A percentile compares a stretch with the other conserved stretches of the same genome.
phyloP scores from a whole-genome alignment of 1,140 invertebrate genomes.

The Anoplolepis gracilipes region DNA sequence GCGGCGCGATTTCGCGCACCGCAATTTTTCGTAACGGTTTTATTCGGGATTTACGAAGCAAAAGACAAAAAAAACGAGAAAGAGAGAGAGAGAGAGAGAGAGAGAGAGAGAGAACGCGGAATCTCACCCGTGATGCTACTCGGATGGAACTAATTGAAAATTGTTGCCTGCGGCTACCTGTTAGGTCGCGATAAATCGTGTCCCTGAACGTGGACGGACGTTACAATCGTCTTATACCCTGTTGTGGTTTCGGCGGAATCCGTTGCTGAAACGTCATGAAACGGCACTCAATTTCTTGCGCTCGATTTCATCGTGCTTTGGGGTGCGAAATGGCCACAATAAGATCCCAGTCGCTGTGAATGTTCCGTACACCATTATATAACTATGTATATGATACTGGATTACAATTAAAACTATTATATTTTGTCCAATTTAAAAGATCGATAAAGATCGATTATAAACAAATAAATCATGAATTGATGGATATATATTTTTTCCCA shows the following conservation, averaged over 20 bases:
- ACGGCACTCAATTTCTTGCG: conserved; percentile 46
- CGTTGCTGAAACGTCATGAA: conserved; percentile 15
- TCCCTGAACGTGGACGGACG: conserved; percentile 31
- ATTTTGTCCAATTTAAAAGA: not conserved
- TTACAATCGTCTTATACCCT: conserved; percentile 21
- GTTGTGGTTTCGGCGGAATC: conserved; percentile 29
- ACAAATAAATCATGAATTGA: not conserved
- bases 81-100: not conserved
- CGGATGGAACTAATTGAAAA: conserved; percentile 59
- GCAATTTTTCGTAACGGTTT: conserved; percentile 49
- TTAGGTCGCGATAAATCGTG: conserved; percentile 56
- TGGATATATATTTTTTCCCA: not conserved
- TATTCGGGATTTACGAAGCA: conserved; percentile 3
- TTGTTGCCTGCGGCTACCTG: conserved; percentile 53
- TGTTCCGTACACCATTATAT: not conserved
- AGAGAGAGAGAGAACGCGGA: not conserved
- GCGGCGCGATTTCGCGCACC: not conserved
- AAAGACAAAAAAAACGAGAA: too few relatives aligned
- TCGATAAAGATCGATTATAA: not conserved
- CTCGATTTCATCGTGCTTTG: conserved; percentile 24
- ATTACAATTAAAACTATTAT: not conserved
- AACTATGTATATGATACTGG: not conserved
- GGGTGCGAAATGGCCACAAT: conserved; percentile 3
- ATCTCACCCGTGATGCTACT: conserved; percentile 36
- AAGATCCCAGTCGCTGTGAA: not conserved